These are phyloP conservation scores for Riparia riparia DNA, from an alignment of 2,113 vertebrate genomes.

Conservation along the genomic window DNA sequence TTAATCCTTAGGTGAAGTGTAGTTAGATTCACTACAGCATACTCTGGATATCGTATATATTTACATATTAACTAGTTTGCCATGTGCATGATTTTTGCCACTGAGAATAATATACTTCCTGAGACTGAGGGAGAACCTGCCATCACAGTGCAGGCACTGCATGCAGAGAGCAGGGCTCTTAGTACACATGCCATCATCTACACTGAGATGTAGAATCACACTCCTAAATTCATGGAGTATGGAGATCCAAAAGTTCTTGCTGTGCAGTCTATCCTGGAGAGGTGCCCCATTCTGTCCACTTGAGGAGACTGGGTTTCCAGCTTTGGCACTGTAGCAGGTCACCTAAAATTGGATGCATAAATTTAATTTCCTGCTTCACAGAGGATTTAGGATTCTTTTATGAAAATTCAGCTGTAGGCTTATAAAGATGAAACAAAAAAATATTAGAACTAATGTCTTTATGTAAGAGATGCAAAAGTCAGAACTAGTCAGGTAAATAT, in stretches of 20 bases:
- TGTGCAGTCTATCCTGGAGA: neutral
- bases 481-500: neutral
- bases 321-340: neutral
- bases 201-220: neutral
- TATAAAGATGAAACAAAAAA: conserved; percentile 8
- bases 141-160: neutral
- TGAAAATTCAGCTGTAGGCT: conserved; percentile 9
- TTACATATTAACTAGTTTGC: neutral
- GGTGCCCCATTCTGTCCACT: neutral
- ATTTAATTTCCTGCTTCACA: neutral
- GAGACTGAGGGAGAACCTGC: neutral
- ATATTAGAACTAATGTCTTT: neutral
- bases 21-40: neutral
- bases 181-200: neutral
- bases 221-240: neutral
- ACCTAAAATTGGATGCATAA: neutral
- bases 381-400: neutral
- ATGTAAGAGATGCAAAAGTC: neutral
- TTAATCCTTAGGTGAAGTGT: neutral
- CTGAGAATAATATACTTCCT: neutral
- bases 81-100: neutral
- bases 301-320: neutral
- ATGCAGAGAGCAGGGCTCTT: neutral
- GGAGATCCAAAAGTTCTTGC: neutral
- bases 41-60: neutral